Percentiles rank a stretch among this genome's conserved stretches.
Conservation (phyloP, 2,113 vertebrate species). For the Gallinago jamesoni region DNA sequence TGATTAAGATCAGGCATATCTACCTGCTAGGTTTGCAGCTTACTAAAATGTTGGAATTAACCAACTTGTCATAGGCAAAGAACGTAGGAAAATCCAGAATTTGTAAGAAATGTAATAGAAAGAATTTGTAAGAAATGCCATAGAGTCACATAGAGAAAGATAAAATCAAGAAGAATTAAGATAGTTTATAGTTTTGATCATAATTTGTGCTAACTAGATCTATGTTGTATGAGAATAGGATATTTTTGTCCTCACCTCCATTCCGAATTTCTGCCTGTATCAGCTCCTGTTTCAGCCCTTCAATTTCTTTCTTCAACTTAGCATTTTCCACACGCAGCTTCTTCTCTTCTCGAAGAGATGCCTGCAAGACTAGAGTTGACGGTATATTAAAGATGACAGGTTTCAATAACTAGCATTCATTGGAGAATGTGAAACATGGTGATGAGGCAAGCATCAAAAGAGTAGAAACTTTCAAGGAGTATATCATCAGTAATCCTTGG, state of each 20-base stretch:
- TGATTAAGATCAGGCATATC: background rate
- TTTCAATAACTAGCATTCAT: background rate
- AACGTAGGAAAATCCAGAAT: background rate
- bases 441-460: background rate
- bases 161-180: background rate
- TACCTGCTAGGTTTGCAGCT: background rate
- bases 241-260: conserved; percentile 79
- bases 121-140: background rate
- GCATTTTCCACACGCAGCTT: conserved; percentile 95
- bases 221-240: background rate
- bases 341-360: conserved; percentile 92
- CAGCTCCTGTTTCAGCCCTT: conserved; percentile 87
- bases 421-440: background rate
- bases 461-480: background rate
- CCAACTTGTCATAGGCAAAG: background rate
- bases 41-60: background rate
- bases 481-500: background rate
- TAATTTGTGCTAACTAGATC: background rate
- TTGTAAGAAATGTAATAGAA: background rate
- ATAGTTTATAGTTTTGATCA: background rate
- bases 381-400: background rate
- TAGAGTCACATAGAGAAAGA: background rate
- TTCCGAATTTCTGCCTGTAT: conserved; percentile 89
- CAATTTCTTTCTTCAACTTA: conserved; percentile 94
- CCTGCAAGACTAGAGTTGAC: conserved; percentile 83